Evolutionary conservation across 2,797 vertebrate species (phyloP).

Genomic region (Liparis tanakae): DNA sequence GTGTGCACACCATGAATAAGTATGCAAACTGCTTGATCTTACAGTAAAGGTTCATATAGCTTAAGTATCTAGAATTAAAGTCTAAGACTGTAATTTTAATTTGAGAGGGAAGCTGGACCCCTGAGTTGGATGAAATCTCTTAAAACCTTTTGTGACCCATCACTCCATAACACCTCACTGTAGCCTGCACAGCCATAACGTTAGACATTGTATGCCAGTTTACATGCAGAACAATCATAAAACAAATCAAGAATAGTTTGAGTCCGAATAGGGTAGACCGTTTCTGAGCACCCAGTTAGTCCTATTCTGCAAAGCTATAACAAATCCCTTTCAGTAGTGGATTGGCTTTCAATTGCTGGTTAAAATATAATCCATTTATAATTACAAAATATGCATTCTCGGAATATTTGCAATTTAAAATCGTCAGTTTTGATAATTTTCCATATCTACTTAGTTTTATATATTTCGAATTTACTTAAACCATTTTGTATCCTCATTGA

Average conservation of each 20-base stretch:
- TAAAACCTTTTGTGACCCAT: conserved; percentile 37
- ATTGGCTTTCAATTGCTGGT: conserved; percentile 9
- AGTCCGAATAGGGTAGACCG: conserved; percentile 3
- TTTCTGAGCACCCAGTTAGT: neutral
- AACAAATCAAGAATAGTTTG: neutral
- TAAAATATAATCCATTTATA: neutral
- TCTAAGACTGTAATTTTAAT: conserved; percentile 47
- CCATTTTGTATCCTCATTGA: neutral
- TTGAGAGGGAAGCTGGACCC: conserved; percentile 38
- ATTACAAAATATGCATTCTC: neutral
- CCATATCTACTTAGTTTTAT: neutral
- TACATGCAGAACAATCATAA: conserved; percentile 6
- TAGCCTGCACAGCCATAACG: conserved; percentile 7
- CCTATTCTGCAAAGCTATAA: neutral
- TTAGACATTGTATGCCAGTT: conserved; percentile 17
- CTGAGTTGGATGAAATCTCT: conserved; percentile 49
- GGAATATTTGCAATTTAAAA: neutral
- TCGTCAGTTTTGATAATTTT: neutral
- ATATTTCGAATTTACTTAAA: neutral
- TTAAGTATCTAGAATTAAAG: conserved; percentile 13
- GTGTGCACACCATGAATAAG: conserved; percentile 2
- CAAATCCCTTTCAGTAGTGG: conserved; percentile 1
- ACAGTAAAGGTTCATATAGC: conserved; percentile 3
- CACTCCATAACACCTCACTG: conserved; percentile 33
- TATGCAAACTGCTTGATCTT: neutral